phyloP scores from a whole-genome alignment of 2,113 vertebrate genomes.

The Tragulus kanchil region DNA sequence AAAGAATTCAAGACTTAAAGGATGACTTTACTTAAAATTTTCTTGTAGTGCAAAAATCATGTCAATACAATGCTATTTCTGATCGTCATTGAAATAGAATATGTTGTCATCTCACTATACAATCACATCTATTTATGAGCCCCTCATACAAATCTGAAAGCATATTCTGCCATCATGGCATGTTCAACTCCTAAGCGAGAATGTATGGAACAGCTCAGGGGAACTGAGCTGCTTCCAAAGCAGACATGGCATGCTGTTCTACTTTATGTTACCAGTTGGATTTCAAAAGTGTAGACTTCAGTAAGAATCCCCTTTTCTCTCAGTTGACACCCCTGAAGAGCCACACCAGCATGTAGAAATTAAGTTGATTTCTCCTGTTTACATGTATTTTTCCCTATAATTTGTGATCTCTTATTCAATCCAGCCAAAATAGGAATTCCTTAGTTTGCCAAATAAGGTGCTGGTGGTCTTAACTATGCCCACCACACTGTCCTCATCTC shows the following conservation, averaged over 20 bases:
- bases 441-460: background rate
- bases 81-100: background rate
- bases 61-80: background rate
- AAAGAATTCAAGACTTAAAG: background rate
- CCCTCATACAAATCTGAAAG: background rate
- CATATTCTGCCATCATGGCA: background rate
- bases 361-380: background rate
- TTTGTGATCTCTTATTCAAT: background rate
- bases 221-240: background rate
- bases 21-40: background rate
- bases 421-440: background rate
- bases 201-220: background rate
- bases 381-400: background rate
- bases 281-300: background rate
- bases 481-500: fast-evolving
- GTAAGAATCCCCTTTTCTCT: background rate
- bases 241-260: background rate
- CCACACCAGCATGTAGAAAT: background rate
- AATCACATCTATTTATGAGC: background rate
- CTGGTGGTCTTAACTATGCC: background rate
- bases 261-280: background rate
- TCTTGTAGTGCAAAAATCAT: background rate
- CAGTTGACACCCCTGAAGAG: background rate
- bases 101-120: background rate
- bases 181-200: background rate